A percentile compares a stretch with the other conserved stretches of the same genome.
Conservation (phyloP, 2,888 invertebrate species). For the Notocelia uddmanniana region DNA sequence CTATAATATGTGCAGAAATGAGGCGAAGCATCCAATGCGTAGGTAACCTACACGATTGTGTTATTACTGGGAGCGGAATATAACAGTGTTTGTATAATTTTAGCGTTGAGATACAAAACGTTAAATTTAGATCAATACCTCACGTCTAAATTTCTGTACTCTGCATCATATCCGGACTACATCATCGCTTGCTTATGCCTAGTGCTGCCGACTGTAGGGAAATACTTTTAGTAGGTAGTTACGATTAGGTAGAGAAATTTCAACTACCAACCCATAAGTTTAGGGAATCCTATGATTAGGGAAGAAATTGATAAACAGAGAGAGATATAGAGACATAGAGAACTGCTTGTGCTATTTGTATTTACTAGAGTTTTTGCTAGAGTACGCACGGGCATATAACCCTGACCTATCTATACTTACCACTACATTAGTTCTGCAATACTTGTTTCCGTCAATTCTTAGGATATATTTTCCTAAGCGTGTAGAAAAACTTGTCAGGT, state of each 20-base stretch:
- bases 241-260: neutral
- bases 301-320: neutral
- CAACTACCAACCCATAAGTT: neutral
- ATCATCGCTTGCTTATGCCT: neutral
- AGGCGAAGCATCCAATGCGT: no score
- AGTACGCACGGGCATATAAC: neutral
- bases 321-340: neutral
- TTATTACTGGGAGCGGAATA: neutral
- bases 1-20: no score
- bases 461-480: constrained; percentile 18
- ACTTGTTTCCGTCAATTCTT: constrained; percentile 12
- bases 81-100: constrained; percentile 24
- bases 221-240: constrained; percentile 3
- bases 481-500: constrained; percentile 8
- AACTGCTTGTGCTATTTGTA: neutral
- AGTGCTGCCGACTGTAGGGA: neutral
- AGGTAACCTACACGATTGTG: no score
- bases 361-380: constrained; percentile 3
- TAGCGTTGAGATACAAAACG: neutral
- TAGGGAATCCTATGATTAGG: no score
- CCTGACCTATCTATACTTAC: no score
- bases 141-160: constrained; percentile 15
- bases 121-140: constrained; percentile 28
- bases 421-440: no score
- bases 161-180: constrained; percentile 35